Base-by-base conservation (phyloP, 92 coral and sea anemone genomes). In the Porites evermanni region DNA sequence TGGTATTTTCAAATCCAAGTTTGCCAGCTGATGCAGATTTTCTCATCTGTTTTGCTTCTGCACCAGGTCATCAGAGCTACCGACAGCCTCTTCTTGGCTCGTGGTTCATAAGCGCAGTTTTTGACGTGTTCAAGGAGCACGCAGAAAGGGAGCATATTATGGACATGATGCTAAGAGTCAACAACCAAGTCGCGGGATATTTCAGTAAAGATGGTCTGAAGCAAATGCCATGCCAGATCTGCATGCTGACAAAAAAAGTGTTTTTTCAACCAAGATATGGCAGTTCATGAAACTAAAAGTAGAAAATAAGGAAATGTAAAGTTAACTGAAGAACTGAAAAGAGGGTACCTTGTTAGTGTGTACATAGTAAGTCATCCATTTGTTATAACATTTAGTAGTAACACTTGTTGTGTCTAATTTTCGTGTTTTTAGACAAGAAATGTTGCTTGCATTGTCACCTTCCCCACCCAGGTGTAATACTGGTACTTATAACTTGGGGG, bases 151-250 rank as follows among this genome's bases (percentile, higher is more conserved):
- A 88, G 69, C 98, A 96, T 61, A 67, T 96, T n/a, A 94, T 96
- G 99, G 99, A 96, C 77, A 89, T 96, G 91, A 89, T 96, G 98
- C 24, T 92, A 10, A 86, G 96, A 20, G 98, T 96, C 14, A 96
- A 96, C 79, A 77, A 83, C 53, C 81, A 81, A 52, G 95, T 96
- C 0, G 98, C 99, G 2, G 4, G 53, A 2, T 85, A 65, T 67
- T 79, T 54, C 54, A 92, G 96, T 65, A 51, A 3, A 10, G 53
- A 54, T 29, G 98, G 95, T 9, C 90, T 93, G 10, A 93, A 88
- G 70, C 99, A 96, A 78, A 96, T 96, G 94, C 96, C 99, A 8
- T 93, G 92, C 5, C 95, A 96, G 74, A 80, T 96, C 63, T 93
- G 96, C 69, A 93, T 93, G 92, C 87, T 96, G 12, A 93, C 93